Evolutionary conservation across 64 coral and sea anemone species (phyloP).

Genomic region (Dendronephthya gigantea): DNA sequence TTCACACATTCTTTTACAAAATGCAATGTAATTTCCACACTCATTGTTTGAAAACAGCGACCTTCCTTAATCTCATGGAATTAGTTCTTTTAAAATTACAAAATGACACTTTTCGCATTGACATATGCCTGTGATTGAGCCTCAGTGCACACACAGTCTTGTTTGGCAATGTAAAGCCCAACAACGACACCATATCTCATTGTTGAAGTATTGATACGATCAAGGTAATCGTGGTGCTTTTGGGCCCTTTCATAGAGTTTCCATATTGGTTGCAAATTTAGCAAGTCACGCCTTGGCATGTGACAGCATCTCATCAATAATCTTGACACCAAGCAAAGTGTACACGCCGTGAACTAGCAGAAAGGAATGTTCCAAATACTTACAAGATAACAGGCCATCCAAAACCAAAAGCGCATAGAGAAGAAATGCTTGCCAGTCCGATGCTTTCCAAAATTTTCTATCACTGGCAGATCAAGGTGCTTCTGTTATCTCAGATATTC

Average conservation of each 20-base stretch:
- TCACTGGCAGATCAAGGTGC: background rate
- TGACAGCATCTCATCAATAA: background rate
- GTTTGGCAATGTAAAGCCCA: background rate
- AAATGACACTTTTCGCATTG: background rate
- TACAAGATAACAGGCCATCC: background rate
- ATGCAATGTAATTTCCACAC: background rate
- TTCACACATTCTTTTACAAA: background rate
- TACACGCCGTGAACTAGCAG: background rate
- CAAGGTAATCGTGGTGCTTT: background rate
- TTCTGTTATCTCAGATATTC: background rate
- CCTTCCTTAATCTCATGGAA: background rate
- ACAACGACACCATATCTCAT: background rate
- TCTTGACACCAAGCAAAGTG: background rate
- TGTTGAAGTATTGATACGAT: background rate
- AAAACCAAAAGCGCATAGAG: background rate
- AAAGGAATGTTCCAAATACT: background rate
- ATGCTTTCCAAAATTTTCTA: conserved; percentile 9
- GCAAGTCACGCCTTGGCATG: background rate
- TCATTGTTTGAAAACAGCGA: background rate
- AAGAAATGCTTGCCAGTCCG: background rate
- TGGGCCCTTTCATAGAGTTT: background rate
- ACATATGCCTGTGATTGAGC: background rate
- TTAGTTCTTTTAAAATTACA: background rate
- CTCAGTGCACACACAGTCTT: background rate
- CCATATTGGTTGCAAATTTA: background rate